A percentile compares a stretch with the other conserved stretches of the same genome.
phyloP scores from a whole-genome alignment of 2,113 vertebrate genomes.

The Orcinus orca region DNA sequence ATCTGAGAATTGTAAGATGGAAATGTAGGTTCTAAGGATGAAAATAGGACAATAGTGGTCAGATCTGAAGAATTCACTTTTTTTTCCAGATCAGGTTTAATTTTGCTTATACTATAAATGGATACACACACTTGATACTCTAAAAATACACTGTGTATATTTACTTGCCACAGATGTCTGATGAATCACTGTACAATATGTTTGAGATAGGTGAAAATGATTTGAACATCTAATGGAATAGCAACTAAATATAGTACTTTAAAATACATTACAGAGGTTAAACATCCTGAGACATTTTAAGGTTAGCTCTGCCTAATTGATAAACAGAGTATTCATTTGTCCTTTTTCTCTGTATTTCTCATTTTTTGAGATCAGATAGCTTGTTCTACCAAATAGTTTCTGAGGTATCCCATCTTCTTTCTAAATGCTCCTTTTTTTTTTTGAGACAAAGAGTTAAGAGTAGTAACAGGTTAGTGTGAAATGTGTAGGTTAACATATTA shows the following conservation, averaged over 20 bases:
- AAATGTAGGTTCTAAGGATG: slow-evolving; percentile 35
- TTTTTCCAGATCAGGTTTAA: neutral
- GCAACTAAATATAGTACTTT: slow-evolving; percentile 36
- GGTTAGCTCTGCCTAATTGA: neutral
- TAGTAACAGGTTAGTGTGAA: neutral
- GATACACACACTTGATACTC: slow-evolving; percentile 25
- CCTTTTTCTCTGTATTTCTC: neutral
- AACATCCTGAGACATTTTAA: slow-evolving; percentile 39
- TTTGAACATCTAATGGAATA: slow-evolving; percentile 52
- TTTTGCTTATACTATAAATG: slow-evolving; percentile 55
- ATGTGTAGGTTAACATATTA: neutral
- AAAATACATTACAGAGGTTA: slow-evolving; percentile 48
- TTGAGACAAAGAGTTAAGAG: neutral
- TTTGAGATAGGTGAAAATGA: slow-evolving; percentile 57
- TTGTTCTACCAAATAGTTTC: neutral
- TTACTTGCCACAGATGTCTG: slow-evolving; percentile 63
- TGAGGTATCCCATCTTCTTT: neutral
- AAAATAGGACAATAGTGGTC: slow-evolving; percentile 27
- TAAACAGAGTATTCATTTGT: neutral
- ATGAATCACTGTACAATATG: slow-evolving; percentile 59
- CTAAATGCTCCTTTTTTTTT: neutral
- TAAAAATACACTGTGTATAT: slow-evolving; percentile 65
- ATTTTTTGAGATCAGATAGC: neutral
- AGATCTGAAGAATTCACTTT: neutral
- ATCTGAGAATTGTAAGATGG: slow-evolving; percentile 7